phyloP scores from a whole-genome alignment of 2,113 vertebrate genomes.

The Dasyurus viverrinus region DNA sequence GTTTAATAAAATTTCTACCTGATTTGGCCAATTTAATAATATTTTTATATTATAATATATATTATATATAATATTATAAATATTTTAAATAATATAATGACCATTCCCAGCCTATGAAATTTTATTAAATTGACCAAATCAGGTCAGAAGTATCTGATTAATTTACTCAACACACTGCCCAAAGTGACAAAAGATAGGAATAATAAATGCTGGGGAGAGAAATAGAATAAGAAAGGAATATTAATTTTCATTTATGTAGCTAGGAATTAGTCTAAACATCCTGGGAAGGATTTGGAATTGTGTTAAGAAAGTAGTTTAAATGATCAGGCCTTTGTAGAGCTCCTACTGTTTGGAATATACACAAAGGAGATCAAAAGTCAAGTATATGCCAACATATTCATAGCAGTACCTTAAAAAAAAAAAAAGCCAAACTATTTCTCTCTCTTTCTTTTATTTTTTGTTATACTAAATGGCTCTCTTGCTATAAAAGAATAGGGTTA shows the following conservation, averaged over 20 bases:
- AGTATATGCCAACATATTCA: background rate
- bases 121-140: slow-evolving; percentile 1
- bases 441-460: background rate
- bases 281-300: background rate
- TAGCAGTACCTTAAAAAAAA: background rate
- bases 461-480: background rate
- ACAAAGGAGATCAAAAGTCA: background rate
- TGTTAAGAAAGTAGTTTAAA: background rate
- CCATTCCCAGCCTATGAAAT: too few species aligned
- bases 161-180: background rate
- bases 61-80: too few species aligned
- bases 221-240: background rate
- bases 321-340: background rate
- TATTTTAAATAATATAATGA: too few species aligned
- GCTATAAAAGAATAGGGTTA: background rate
- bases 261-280: background rate
- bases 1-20: too few species aligned
- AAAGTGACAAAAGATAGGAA: background rate
- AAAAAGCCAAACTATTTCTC: background rate
- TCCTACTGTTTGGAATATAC: background rate
- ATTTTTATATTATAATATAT: too few species aligned
- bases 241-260: background rate
- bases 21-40: too few species aligned
- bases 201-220: background rate
- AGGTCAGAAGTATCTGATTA: background rate